These are phyloP conservation scores for Emys orbicularis DNA, from an alignment of 2,797 vertebrate genomes.

Conservation along the genomic window DNA sequence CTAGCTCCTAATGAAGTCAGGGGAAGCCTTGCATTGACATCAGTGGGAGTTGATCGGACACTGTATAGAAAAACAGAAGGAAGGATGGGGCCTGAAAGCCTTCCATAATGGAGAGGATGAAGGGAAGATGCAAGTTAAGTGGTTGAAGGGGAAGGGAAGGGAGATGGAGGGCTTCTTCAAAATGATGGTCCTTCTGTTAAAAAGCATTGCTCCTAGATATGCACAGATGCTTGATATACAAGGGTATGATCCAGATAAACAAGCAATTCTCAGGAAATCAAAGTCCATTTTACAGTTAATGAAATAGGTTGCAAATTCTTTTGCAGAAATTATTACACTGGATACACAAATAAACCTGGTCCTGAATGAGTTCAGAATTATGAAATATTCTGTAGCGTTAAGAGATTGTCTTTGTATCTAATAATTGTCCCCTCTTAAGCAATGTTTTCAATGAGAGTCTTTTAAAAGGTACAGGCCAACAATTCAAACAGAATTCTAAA, in stretches of 20 bases:
- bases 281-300: not conserved
- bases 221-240: accelerated
- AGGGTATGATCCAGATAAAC: not conserved
- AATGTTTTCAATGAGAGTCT: not conserved
- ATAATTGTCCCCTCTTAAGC: not conserved
- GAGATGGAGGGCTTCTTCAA: not conserved
- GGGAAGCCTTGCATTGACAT: not conserved
- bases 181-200: not conserved
- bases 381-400: not conserved
- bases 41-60: not conserved
- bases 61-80: not conserved
- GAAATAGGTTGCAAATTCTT: not conserved
- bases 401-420: not conserved
- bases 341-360: not conserved
- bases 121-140: not conserved
- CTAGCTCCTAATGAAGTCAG: not conserved
- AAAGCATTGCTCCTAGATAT: not conserved
- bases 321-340: not conserved
- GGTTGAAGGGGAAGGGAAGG: not conserved
- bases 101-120: not conserved
- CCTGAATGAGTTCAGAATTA: not conserved
- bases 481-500: not conserved
- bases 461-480: not conserved
- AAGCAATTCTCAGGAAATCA: not conserved
- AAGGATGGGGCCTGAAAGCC: not conserved